These are phyloP conservation scores for Myripristis jacobus DNA, from an alignment of 2,797 vertebrate genomes.

Conservation along the genomic window DNA sequence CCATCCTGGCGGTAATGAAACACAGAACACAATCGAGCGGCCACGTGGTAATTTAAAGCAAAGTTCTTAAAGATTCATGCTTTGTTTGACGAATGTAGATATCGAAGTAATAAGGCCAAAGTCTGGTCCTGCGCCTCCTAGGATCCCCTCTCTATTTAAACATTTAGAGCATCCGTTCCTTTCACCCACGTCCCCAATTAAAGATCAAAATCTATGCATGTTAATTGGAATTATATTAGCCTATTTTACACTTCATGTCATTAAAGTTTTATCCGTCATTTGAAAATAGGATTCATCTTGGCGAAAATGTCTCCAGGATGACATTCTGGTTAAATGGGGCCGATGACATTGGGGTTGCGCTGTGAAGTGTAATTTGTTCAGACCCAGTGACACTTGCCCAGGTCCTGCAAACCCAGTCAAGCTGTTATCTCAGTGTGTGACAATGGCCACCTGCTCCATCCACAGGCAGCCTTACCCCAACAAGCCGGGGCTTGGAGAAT, in stretches of 20 bases:
- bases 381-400: constrained; percentile 26
- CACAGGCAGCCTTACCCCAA: constrained; percentile 8
- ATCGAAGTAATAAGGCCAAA: constrained; percentile 26
- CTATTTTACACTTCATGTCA: constrained; percentile 34
- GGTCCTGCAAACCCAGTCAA: constrained; percentile 22
- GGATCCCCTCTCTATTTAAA: constrained; percentile 40
- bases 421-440: constrained; percentile 33
- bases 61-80: constrained; percentile 35
- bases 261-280: constrained; percentile 45
- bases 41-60: constrained; percentile 15
- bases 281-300: constrained; percentile 33
- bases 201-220: constrained; percentile 60
- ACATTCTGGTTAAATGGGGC: constrained; percentile 15
- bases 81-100: constrained; percentile 28
- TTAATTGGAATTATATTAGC: constrained; percentile 59
- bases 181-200: constrained; percentile 36
- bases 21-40: background rate
- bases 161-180: constrained; percentile 47
- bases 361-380: constrained; percentile 29
- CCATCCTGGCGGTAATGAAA: background rate
- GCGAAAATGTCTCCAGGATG: constrained; percentile 19
- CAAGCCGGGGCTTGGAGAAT: background rate
- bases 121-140: constrained; percentile 8
- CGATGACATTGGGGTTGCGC: constrained; percentile 20
- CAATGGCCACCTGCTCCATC: constrained; percentile 45